A percentile compares a stretch with the other conserved stretches of the same genome.
Evolutionary conservation across 2,888 invertebrate genomes (phyloP).

Genomic region (Microctonus brassicae): DNA sequence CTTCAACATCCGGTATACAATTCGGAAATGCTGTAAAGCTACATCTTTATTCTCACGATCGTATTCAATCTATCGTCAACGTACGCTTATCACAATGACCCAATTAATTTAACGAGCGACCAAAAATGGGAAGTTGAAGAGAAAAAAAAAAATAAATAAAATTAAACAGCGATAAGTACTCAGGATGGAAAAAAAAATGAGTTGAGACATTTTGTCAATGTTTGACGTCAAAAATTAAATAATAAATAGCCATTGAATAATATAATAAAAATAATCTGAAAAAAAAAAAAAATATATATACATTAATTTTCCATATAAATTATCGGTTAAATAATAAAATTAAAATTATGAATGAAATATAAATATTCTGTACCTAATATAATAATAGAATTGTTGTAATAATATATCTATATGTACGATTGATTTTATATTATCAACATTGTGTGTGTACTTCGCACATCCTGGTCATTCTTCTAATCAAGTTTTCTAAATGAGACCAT

Average conservation of each 20-base stretch:
- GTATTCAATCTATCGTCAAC: neutral
- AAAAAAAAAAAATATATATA: too few species aligned
- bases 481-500: slow-evolving; percentile 60
- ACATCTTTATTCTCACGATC: slow-evolving; percentile 2
- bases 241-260: too few species aligned
- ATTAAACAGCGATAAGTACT: neutral
- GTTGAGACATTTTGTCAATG: too few species aligned
- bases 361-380: too few species aligned
- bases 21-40: slow-evolving; percentile 24
- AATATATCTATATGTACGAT: neutral
- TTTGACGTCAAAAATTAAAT: too few species aligned
- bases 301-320: neutral
- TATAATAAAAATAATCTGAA: too few species aligned
- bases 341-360: slow-evolving; percentile 5
- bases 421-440: neutral
- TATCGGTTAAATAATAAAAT: neutral
- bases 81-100: slow-evolving; percentile 52
- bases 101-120: slow-evolving; percentile 54
- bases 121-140: slow-evolving; percentile 22
- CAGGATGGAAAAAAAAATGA: neutral
- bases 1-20: slow-evolving; percentile 29
- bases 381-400: too few species aligned
- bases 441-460: slow-evolving; percentile 30
- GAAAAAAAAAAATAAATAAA: neutral
- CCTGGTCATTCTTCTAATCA: slow-evolving; percentile 49